Percentiles rank a stretch among this genome's conserved stretches.
phyloP scores from a whole-genome alignment of 2,113 vertebrate genomes.

The Oceanites oceanicus region DNA sequence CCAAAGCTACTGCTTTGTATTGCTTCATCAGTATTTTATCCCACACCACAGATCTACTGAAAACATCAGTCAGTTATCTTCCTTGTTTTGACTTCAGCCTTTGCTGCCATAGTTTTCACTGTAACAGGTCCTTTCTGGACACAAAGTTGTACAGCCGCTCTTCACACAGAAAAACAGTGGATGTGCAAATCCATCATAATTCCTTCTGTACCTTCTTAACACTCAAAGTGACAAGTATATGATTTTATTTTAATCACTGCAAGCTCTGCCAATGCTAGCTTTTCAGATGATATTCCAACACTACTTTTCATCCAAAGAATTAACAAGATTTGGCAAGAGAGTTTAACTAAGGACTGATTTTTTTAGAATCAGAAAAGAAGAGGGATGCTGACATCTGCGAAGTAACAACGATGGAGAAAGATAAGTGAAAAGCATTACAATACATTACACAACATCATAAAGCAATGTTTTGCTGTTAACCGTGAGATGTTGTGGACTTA shows the following conservation, averaged over 20 bases:
- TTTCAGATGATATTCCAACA: not conserved
- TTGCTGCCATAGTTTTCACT: not conserved
- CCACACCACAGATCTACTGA: not conserved
- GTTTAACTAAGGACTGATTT: not conserved
- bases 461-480: not conserved
- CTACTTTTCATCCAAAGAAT: not conserved
- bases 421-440: not conserved
- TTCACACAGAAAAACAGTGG: not conserved
- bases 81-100: not conserved
- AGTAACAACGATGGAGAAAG: not conserved
- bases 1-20: not conserved
- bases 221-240: not conserved
- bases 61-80: not conserved
- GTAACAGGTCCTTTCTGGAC: not conserved
- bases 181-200: not conserved
- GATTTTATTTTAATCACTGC: not conserved
- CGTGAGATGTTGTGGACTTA: not conserved
- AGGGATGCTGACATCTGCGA: not conserved
- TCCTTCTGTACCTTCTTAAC: not conserved
- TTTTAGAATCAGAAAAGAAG: not conserved
- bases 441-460: not conserved
- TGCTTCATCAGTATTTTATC: not conserved
- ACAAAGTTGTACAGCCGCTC: not conserved
- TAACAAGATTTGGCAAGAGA: not conserved
- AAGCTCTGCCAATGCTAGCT: not conserved